These are phyloP conservation scores for Callospermophilus lateralis DNA, from an alignment of 2,113 vertebrate genomes.

Conservation along the genomic window DNA sequence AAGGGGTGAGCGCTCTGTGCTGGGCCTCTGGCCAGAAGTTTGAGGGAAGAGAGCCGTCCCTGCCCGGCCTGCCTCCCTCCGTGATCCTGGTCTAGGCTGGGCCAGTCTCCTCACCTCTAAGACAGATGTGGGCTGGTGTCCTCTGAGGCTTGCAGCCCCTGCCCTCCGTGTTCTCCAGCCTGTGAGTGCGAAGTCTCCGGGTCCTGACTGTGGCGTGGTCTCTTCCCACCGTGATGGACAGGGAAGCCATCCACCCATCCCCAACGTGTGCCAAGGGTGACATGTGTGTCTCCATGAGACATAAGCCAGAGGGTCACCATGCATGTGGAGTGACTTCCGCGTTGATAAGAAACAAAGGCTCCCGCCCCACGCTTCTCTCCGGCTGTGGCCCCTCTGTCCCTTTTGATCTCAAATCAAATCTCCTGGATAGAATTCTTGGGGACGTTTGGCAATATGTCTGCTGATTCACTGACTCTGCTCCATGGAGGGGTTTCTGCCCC, in stretches of 20 bases:
- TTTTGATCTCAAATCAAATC: neutral
- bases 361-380: neutral
- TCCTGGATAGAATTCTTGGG: neutral
- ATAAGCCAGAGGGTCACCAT: rapidly evolving
- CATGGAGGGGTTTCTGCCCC: neutral
- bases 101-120: neutral
- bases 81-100: too few species aligned
- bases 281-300: neutral
- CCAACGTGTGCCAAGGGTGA: too few species aligned
- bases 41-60: too few species aligned
- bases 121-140: neutral
- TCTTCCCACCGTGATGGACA: neutral
- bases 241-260: rapidly evolving
- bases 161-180: neutral
- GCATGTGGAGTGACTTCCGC: rapidly evolving
- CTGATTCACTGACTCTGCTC: neutral
- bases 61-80: neutral
- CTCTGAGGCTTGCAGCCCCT: neutral
- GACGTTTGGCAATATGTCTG: neutral
- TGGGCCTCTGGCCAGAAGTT: rapidly evolving
- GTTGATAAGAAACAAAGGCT: neutral
- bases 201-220: neutral
- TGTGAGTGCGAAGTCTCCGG: neutral
- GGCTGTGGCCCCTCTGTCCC: neutral
- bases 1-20: too few species aligned